Percentiles rank a stretch among this genome's conserved stretches.
These are phyloP conservation scores for Gymnoscopelus braueri DNA, from an alignment of 2,797 vertebrate genomes.

Conservation along the genomic window DNA sequence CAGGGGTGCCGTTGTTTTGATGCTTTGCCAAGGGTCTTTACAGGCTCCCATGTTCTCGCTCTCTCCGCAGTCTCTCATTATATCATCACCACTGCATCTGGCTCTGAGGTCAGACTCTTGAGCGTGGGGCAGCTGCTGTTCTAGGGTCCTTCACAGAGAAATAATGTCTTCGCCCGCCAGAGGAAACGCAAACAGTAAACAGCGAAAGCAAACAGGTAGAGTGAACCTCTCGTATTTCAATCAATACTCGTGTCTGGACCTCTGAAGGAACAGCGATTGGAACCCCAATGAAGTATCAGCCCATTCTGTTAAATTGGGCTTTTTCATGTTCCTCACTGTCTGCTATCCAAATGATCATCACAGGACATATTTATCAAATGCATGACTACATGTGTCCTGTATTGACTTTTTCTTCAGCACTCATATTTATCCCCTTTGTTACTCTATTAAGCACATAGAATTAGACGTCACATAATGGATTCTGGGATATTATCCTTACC, in stretches of 20 bases:
- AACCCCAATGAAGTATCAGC: constrained; percentile 44
- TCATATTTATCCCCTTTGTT: constrained; percentile 14
- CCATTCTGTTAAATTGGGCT: constrained; percentile 39
- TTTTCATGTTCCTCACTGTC: constrained; percentile 20
- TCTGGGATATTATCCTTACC: constrained; percentile 24
- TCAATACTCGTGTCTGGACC: constrained; percentile 50
- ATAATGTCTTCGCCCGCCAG: constrained; percentile 71
- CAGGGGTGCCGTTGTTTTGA: constrained; percentile 58
- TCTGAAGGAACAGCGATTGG: constrained; percentile 53
- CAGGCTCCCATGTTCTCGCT: constrained; percentile 39
- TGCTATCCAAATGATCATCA: constrained; percentile 1
- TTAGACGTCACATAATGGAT: background rate
- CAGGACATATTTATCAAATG: too few relatives aligned
- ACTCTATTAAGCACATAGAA: background rate
- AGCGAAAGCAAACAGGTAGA: constrained; percentile 67
- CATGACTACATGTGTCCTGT: too few relatives aligned
- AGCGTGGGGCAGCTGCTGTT: constrained; percentile 57
- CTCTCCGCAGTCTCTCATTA: constrained; percentile 70
- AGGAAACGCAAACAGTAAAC: constrained; percentile 77
- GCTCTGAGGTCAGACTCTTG: constrained; percentile 56
- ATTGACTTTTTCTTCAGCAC: too few relatives aligned
- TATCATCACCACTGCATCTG: constrained; percentile 57
- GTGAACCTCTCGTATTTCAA: constrained; percentile 35
- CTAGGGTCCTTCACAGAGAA: constrained; percentile 73
- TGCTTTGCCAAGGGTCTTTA: constrained; percentile 64